Evolutionary conservation across 1,140 invertebrate genomes (phyloP).

Genomic region (Hestina assimilis): DNA sequence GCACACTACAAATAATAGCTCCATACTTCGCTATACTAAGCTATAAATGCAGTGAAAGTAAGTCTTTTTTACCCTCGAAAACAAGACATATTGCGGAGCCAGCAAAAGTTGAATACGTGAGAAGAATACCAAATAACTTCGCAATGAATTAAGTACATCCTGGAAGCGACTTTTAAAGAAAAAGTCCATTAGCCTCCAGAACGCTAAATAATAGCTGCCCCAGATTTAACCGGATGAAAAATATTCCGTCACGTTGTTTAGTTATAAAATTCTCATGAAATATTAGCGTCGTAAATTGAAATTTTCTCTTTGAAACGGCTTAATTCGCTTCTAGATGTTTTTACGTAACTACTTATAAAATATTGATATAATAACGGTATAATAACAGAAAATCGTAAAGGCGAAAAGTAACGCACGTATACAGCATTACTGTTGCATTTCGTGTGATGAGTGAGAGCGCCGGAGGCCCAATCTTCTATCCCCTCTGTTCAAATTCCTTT

Average conservation of each 20-base stretch:
- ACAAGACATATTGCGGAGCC: conserved; percentile 13
- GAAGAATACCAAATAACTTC: conserved; percentile 5
- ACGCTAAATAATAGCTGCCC: conserved; percentile 9
- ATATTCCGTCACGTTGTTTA: not conserved
- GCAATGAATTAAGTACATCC: conserved; percentile 16
- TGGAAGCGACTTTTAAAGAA: conserved; percentile 10
- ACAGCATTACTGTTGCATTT: too few relatives aligned
- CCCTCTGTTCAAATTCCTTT: too few relatives aligned
- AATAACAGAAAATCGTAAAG: too few relatives aligned
- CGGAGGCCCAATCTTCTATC: too few relatives aligned
- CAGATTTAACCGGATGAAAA: not conserved
- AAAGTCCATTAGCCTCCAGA: conserved; percentile 11
- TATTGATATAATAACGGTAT: too few relatives aligned
- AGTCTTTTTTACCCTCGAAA: not conserved
- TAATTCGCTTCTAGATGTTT: too few relatives aligned
- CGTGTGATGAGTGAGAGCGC: too few relatives aligned
- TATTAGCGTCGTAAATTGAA: not conserved
- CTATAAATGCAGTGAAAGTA: not conserved
- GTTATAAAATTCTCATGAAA: not conserved
- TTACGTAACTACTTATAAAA: too few relatives aligned
- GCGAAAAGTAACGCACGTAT: too few relatives aligned
- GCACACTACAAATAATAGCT: too few relatives aligned
- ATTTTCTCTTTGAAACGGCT: not conserved
- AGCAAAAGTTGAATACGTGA: conserved; percentile 17
- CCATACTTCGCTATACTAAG: not conserved